Conservation (phyloP, 2,797 vertebrate species). For the Myripristis murdjan region DNA sequence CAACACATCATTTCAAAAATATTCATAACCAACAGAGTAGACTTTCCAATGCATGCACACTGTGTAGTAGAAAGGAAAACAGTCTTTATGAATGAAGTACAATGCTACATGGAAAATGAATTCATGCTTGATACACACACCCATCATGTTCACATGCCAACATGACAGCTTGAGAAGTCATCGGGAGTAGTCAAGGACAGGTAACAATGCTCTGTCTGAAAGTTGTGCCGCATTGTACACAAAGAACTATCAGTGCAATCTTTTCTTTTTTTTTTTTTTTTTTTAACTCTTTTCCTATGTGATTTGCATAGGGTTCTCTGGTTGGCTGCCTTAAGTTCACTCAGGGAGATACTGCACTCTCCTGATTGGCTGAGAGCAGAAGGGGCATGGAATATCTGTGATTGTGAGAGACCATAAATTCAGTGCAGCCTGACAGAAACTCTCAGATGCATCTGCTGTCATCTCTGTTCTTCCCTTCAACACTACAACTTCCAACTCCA, state of each 20-base stretch:
- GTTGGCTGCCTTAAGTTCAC: conserved; percentile 64
- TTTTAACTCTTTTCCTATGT: conserved; percentile 9
- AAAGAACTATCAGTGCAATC: neutral
- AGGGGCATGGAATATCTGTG: conserved; percentile 54
- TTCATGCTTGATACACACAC: neutral
- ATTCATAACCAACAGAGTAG: too few species aligned
- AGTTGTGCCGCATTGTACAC: conserved; percentile 6
- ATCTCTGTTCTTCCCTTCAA: neutral
- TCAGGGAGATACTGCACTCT: conserved; percentile 32
- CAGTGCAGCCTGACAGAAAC: conserved; percentile 38
- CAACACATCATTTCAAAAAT: too few species aligned
- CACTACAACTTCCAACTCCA: conserved; percentile 27
- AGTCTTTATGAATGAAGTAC: neutral
- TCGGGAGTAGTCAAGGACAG: neutral
- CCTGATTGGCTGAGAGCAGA: conserved; percentile 72
- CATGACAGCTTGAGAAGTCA: neutral
- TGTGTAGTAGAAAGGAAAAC: neutral
- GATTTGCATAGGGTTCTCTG: conserved; percentile 52
- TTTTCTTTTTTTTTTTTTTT: conserved; percentile 1
- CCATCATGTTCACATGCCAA: neutral
- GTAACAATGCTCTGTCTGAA: neutral
- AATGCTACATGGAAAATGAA: neutral
- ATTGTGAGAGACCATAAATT: conserved; percentile 78
- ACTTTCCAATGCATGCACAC: too few species aligned
- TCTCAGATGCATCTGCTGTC: conserved; percentile 25